phyloP scores from a whole-genome alignment of 2,888 invertebrate species.

The Dolichopus griseipennis region DNA sequence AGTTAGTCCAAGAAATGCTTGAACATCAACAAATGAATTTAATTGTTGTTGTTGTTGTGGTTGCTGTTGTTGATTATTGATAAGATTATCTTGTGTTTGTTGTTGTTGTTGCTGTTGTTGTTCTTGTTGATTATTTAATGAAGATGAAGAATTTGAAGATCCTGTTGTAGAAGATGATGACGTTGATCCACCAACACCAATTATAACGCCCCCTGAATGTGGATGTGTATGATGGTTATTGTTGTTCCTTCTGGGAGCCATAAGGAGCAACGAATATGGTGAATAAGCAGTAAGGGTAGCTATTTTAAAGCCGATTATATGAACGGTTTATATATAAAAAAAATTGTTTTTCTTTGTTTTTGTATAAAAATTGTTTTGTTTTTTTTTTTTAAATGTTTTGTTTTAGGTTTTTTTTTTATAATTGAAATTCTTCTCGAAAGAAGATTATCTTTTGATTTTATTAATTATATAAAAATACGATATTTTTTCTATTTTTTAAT shows the following conservation, averaged over 20 bases:
- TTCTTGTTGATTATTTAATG: constrained; percentile 18
- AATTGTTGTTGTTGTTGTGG: constrained; percentile 14
- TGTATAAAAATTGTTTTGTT: background rate
- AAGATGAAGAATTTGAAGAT: constrained; percentile 41
- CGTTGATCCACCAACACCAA: constrained; percentile 13
- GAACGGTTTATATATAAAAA: background rate
- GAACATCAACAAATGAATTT: background rate
- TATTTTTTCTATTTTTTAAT: too few relatives aligned
- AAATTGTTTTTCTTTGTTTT: background rate
- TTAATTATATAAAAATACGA: too few relatives aligned
- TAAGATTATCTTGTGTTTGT: background rate
- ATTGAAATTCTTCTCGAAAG: too few relatives aligned
- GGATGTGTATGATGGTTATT: constrained; percentile 21
- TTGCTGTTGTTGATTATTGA: constrained; percentile 9
- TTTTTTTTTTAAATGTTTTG: background rate
- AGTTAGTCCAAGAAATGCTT: constrained; percentile 2
- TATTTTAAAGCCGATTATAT: constrained; percentile 23
- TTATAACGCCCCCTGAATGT: constrained; percentile 23
- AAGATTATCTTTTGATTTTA: too few relatives aligned
- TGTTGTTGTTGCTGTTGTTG: constrained; percentile 16
- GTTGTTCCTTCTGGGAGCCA: constrained; percentile 50
- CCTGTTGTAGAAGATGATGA: constrained; percentile 24
- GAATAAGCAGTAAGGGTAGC: constrained; percentile 26
- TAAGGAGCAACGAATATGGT: constrained; percentile 35
- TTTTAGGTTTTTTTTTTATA: too few relatives aligned